Conservation (phyloP, 2,113 vertebrate species). For the Mustelus asterias region DNA sequence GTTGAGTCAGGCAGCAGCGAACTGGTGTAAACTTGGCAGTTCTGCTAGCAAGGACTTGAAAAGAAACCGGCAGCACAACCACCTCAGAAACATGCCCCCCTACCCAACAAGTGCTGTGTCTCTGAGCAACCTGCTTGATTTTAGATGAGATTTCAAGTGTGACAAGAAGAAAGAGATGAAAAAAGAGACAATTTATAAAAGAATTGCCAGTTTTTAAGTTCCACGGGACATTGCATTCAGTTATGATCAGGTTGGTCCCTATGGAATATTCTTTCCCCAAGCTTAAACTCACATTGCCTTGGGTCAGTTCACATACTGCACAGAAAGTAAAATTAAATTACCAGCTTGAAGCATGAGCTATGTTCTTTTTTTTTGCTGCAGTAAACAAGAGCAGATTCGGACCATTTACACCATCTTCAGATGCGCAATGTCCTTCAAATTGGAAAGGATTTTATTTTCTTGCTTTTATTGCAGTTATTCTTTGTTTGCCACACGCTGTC, state of each 20-base stretch:
- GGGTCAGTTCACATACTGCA: constrained; percentile 4
- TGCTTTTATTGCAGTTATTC: not conserved
- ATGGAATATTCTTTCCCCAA: not conserved
- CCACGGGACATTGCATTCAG: constrained; percentile 10
- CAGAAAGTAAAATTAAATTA: not conserved
- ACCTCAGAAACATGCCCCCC: not conserved
- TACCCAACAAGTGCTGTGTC: not conserved
- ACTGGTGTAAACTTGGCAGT: not conserved
- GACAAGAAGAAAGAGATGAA: not conserved
- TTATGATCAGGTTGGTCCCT: constrained; percentile 4
- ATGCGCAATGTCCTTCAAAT: not conserved
- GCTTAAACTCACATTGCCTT: constrained; percentile 19
- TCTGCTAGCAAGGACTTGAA: not conserved
- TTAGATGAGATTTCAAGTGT: not conserved
- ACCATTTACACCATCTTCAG: not conserved
- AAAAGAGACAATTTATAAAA: not conserved
- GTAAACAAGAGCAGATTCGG: constrained; percentile 15
- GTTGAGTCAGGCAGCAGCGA: not conserved
- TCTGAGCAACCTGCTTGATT: not conserved
- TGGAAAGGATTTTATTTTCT: not conserved
- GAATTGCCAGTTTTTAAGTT: not conserved
- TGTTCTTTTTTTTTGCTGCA: not conserved
- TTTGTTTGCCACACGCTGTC: not conserved
- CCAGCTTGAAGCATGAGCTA: not conserved
- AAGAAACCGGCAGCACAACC: not conserved